Percentiles rank a stretch among this genome's conserved stretches.
These are phyloP conservation scores for Strix uralensis DNA, from an alignment of 2,113 vertebrate genomes.

Conservation along the genomic window DNA sequence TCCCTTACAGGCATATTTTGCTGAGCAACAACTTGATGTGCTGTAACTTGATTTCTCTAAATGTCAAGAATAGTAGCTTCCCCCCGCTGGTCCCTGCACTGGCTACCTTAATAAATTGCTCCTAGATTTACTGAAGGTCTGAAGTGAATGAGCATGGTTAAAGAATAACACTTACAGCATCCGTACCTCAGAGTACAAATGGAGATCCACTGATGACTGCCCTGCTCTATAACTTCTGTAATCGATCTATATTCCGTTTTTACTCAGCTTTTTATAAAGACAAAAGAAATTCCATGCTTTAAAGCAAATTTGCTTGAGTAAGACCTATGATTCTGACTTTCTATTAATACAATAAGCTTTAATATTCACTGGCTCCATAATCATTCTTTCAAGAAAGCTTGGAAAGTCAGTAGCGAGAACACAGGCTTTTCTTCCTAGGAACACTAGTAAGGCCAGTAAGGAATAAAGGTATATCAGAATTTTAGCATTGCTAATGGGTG, in stretches of 20 bases:
- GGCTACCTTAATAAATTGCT: not conserved
- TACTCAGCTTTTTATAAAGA: not conserved
- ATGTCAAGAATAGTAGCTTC: not conserved
- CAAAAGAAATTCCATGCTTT: not conserved
- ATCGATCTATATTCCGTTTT: not conserved
- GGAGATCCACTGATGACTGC: not conserved
- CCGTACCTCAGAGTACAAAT: not conserved
- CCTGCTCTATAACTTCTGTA: not conserved
- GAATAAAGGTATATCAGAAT: not conserved
- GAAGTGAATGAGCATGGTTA: not conserved
- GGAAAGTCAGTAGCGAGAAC: not conserved
- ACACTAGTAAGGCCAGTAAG: not conserved
- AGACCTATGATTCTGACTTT: not conserved
- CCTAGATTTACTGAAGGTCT: not conserved
- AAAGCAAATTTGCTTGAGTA: not conserved
- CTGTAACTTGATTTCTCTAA: not conserved
- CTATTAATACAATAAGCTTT: not conserved
- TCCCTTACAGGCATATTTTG: not conserved
- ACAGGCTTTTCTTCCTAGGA: not conserved
- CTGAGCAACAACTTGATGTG: not conserved
- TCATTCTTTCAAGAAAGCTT: not conserved
- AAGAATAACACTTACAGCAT: not conserved
- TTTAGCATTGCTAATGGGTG: not conserved
- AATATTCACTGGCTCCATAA: not conserved
- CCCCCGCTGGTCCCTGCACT: not conserved